Percentiles rank a stretch among this genome's conserved stretches.
phyloP scores from a whole-genome alignment of 2,113 vertebrate genomes.

The Calyptomena viridis region DNA sequence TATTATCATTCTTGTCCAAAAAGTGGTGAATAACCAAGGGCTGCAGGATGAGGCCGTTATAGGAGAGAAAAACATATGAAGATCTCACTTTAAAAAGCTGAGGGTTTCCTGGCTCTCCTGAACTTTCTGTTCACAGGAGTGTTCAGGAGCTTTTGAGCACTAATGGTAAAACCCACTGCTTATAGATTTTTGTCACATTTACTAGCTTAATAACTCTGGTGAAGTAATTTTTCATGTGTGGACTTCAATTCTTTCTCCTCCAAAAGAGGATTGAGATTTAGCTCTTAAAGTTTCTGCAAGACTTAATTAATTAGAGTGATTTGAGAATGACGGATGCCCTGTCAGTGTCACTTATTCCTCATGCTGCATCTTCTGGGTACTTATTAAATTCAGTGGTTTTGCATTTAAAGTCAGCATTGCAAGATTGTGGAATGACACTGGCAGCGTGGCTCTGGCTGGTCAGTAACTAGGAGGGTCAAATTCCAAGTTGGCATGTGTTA shows the following conservation, averaged over 20 bases:
- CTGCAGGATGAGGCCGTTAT: neutral
- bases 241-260: neutral
- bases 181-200: neutral
- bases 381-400: slow-evolving; percentile 21
- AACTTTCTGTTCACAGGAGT: neutral
- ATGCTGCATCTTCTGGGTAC: neutral
- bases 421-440: neutral
- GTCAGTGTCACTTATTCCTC: neutral
- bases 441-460: neutral
- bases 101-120: neutral
- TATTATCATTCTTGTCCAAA: neutral
- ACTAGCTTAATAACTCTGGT: neutral
- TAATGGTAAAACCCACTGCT: neutral
- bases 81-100: neutral
- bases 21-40: neutral
- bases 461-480: slow-evolving; percentile 22
- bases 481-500: neutral
- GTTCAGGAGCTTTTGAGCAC: neutral
- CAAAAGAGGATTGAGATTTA: neutral
- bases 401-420: neutral
- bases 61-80: neutral
- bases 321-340: slow-evolving; percentile 13
- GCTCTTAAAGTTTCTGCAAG: neutral
- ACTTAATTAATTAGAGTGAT: slow-evolving; percentile 47
- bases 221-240: neutral